Base-by-base conservation (phyloP, 1,140 invertebrate genomes). In the Kradibia gibbosae region DNA sequence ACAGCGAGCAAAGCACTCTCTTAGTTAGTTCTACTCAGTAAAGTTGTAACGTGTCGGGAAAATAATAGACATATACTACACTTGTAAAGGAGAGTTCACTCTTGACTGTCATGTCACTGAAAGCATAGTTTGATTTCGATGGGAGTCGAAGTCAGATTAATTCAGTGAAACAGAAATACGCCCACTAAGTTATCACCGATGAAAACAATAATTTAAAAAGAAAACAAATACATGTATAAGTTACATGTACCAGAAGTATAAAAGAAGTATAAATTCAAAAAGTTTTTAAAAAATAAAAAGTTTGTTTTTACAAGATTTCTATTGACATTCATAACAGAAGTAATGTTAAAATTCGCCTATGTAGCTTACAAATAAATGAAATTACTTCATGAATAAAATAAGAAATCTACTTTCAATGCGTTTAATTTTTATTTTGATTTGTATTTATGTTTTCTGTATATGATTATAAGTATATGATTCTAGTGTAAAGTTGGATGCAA, bases 101-200 rank as follows among this genome's bases (percentile, higher is more conserved):
- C 70, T 78, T 62, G 28, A 72, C 53, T 48, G 70, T 76, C 57
- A 74, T 55, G 55, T 67, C 57, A 83, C 83, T 85, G 75, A 57
- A 78, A 34, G 74, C 42, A 65, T 70, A 85, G 60, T 81, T 81
- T 83, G 28, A 82, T 83, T 82, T 50, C 55, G 57, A 80, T 45
- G 70, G 39, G 25, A 57, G 11, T 62, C 36, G 28, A 42, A 75
- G 34, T 13, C 25, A 70, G 60, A 78, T 65, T 65, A 75, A 79
- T 53, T 31, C 15, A 48, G 84, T 79, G 83, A 80, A 82, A 85
- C 83, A 83, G 76, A 86, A 83, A 85, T 84, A 85, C 86, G 86
- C 86, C 86, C 86, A 84, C 82, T 81, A 42, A 85, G 80, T 85
- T 85, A 86, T 87, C 83, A 77, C 78, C 67, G 71, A 85, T 83